Evolutionary conservation across 30 jellyfish, hydroid and myxozoan genomes (phyloP).

Genomic region (Pelagia noctiluca): DNA sequence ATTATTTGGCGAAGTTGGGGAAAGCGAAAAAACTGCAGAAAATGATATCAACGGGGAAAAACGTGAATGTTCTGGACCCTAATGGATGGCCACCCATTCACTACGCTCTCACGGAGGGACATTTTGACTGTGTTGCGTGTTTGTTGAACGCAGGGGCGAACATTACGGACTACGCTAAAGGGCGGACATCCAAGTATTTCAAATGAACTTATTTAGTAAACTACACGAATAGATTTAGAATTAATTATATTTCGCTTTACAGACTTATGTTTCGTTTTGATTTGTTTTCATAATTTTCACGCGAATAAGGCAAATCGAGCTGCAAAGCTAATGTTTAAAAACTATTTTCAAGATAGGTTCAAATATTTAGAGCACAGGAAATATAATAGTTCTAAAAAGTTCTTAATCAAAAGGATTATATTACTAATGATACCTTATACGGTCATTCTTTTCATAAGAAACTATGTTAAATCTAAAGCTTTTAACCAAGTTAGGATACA

Average conservation of each 20-base stretch:
- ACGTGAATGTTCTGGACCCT: constrained; percentile 73
- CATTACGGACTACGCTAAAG: constrained; percentile 70
- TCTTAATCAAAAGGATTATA: too few species aligned
- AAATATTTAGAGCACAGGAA: too few species aligned
- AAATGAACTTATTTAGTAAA: constrained; percentile 2
- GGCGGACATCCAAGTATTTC: constrained; percentile 77
- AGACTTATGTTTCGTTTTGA: not conserved
- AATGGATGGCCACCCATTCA: constrained; percentile 92
- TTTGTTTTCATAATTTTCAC: too few species aligned
- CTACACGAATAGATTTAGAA: not conserved
- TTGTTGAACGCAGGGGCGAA: constrained; percentile 75
- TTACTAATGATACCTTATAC: too few species aligned
- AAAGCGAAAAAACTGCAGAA: constrained; percentile 37
- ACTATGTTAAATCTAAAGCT: too few species aligned
- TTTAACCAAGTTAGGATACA: too few species aligned
- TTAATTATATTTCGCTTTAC: not conserved
- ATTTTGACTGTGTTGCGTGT: constrained; percentile 75
- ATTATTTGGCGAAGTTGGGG: constrained; percentile 69
- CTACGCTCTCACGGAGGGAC: constrained; percentile 71
- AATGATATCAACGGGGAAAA: constrained; percentile 48
- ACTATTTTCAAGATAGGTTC: too few species aligned
- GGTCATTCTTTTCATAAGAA: too few species aligned
- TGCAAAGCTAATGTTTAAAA: too few species aligned
- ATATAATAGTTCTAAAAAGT: too few species aligned
- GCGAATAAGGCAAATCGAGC: too few species aligned